These are phyloP conservation scores for Elysia crispata DNA, from an alignment of 2,888 invertebrate genomes.

Conservation along the genomic window DNA sequence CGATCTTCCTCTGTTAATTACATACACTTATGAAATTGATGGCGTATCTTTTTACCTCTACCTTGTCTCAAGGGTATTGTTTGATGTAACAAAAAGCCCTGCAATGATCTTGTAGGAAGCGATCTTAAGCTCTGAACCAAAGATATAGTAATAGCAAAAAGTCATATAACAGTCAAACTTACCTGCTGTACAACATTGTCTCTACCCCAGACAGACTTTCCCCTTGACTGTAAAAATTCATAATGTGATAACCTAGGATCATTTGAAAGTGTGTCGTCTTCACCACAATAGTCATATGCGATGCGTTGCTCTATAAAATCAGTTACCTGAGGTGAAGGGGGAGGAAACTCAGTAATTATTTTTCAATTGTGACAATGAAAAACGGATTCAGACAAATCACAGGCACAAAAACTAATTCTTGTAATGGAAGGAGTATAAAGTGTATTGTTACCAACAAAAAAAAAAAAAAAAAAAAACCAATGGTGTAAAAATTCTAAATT, in stretches of 20 bases:
- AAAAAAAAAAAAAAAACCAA: not conserved
- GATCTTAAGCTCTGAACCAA: too few species aligned
- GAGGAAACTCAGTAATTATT: not conserved
- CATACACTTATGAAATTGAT: too few species aligned
- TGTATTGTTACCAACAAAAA: too few species aligned
- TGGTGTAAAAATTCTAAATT: too few species aligned
- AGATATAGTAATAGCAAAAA: too few species aligned
- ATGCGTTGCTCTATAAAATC: conserved; percentile 74
- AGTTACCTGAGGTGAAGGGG: conserved; percentile 61
- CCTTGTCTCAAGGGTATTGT: too few species aligned
- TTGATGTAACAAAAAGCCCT: too few species aligned
- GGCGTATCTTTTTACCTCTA: too few species aligned
- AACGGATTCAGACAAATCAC: not conserved
- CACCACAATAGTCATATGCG: conserved; percentile 70
- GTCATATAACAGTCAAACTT: conserved; percentile 42
- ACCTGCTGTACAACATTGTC: conserved; percentile 68
- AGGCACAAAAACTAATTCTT: not conserved
- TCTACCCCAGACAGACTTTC: conserved; percentile 69
- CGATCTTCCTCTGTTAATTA: too few species aligned
- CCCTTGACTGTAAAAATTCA: conserved; percentile 71
- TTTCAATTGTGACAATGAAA: not conserved
- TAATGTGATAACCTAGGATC: conserved; percentile 69
- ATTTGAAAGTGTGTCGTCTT: conserved; percentile 62
- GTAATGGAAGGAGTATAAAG: too few species aligned
- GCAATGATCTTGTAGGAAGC: too few species aligned